phyloP scores from a whole-genome alignment of 2,113 vertebrate genomes.

The Anguilla rostrata region DNA sequence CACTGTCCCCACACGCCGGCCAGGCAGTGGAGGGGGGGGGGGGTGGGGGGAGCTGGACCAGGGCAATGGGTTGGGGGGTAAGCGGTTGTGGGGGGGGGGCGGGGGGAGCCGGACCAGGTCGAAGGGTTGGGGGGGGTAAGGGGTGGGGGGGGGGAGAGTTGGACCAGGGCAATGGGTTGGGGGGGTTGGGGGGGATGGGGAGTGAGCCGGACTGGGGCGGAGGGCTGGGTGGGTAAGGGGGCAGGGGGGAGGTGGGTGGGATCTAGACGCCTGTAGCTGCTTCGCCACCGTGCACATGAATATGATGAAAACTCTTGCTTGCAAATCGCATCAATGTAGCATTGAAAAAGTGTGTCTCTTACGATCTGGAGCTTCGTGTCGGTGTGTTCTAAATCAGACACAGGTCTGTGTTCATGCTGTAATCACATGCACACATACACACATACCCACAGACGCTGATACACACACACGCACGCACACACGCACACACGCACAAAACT shows the following conservation, averaged over 20 bases:
- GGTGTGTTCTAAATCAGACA: neutral
- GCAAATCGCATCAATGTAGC: slow-evolving; percentile 44
- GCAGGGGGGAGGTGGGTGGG: neutral
- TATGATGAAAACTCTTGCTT: slow-evolving; percentile 31
- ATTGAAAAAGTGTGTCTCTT: slow-evolving; percentile 39
- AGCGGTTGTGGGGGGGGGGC: neutral
- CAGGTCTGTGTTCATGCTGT: slow-evolving; percentile 18
- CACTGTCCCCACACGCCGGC: neutral
- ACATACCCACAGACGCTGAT: slow-evolving; percentile 34
- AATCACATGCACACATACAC: slow-evolving; percentile 19
- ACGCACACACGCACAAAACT: slow-evolving; percentile 41
- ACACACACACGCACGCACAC: slow-evolving; percentile 33
- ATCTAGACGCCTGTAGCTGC: slow-evolving; percentile 21
- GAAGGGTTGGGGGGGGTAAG: neutral
- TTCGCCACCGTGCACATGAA: slow-evolving; percentile 26
- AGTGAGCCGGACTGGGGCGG: neutral
- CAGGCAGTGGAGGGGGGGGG: neutral
- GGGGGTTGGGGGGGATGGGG: no score
- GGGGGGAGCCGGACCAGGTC: neutral
- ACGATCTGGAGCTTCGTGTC: slow-evolving; percentile 48
- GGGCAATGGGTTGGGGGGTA: neutral
- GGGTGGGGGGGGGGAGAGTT: neutral
- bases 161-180: no score
- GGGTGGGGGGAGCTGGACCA: neutral
- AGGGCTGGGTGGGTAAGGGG: neutral